Percentiles rank a stretch among this genome's conserved stretches.
These are phyloP conservation scores for Sphaerophoria taeniata DNA, from an alignment of 2,888 invertebrate species.

Conservation along the genomic window DNA sequence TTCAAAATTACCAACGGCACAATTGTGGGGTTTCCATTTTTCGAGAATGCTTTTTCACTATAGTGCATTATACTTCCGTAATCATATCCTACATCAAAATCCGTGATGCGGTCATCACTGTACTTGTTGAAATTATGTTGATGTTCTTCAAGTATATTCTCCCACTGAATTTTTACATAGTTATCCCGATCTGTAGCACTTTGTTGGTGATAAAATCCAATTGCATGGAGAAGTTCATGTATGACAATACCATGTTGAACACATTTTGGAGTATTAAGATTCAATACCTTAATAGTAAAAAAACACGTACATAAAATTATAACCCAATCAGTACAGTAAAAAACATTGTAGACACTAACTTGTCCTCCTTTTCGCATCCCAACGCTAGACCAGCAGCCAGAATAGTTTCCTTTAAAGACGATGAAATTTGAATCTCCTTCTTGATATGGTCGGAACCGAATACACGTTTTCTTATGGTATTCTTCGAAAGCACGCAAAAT, in stretches of 20 bases:
- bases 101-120: constrained; percentile 85
- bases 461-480: constrained; percentile 86
- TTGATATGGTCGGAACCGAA: constrained; percentile 86
- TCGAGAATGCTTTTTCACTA: constrained; percentile 87
- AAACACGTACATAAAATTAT: neutral
- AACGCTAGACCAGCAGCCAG: constrained; percentile 88
- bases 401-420: constrained; percentile 83
- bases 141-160: constrained; percentile 85
- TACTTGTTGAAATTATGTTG: constrained; percentile 87
- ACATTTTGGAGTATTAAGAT: constrained; percentile 84
- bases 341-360: constrained; percentile 75
- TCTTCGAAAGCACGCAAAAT: constrained; percentile 85
- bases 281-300: constrained; percentile 82
- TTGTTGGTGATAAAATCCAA: constrained; percentile 94
- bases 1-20: constrained; percentile 83
- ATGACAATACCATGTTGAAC: constrained; percentile 87
- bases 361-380: constrained; percentile 86
- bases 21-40: constrained; percentile 87
- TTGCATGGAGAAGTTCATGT: constrained; percentile 91
- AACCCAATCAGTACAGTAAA: neutral
- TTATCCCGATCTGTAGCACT: constrained; percentile 90
- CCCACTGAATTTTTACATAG: constrained; percentile 89
- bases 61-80: constrained; percentile 91
- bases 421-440: constrained; percentile 85
- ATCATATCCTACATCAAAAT: constrained; percentile 88